These are phyloP conservation scores for Chrysolina oricalcia DNA, from an alignment of 2,888 invertebrate genomes.

Conservation along the genomic window DNA sequence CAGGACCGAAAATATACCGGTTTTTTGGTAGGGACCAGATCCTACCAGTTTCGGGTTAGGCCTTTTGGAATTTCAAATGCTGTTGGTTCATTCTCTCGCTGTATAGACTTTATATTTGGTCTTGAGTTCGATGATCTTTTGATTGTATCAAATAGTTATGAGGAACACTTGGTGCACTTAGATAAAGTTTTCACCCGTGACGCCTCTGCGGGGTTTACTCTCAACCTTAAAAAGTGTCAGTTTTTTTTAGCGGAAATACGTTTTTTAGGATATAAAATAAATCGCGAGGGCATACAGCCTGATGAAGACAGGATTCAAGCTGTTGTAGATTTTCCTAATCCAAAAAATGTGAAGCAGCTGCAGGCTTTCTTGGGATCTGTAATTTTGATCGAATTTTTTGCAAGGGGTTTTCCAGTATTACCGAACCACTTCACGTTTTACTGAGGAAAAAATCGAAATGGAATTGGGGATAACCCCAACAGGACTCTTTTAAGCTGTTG, in stretches of 20 bases:
- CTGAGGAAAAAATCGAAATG: too few species aligned
- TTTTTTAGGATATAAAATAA: neutral
- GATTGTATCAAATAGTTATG: neutral
- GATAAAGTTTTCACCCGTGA: neutral
- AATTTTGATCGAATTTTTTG: conserved; percentile 15
- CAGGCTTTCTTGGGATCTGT: conserved; percentile 8
- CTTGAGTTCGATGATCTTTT: neutral
- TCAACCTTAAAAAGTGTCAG: neutral
- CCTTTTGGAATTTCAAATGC: neutral
- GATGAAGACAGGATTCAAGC: conserved; percentile 8
- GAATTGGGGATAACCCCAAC: neutral
- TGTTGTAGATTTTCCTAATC: conserved; percentile 9
- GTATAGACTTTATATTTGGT: neutral
- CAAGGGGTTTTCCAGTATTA: neutral
- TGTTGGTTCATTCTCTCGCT: neutral
- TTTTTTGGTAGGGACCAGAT: conserved; percentile 21
- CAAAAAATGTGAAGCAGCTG: conserved; percentile 7
- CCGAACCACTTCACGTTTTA: neutral
- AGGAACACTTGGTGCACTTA: neutral
- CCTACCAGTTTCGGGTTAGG: neutral
- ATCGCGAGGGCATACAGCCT: neutral
- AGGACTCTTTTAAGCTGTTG: neutral
- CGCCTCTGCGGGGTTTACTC: neutral
- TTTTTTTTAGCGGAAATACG: neutral
- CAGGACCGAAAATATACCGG: conserved; percentile 11